Conservation (phyloP, 2,113 vertebrate species). For the Gobius niger region DNA sequence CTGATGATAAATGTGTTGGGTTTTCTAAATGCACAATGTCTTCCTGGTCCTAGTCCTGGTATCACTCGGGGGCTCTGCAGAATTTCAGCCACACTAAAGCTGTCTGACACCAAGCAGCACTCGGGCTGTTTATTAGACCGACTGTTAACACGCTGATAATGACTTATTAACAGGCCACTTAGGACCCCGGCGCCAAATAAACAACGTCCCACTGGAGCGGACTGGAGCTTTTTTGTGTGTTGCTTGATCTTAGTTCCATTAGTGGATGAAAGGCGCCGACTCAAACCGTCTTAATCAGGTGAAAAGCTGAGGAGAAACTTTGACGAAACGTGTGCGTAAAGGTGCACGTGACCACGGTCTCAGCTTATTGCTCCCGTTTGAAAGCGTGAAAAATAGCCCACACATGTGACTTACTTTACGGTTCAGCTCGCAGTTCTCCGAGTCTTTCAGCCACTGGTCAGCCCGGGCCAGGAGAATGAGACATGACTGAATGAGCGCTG, state of each 20-base stretch:
- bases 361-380: background rate
- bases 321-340: background rate
- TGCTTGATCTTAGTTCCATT: background rate
- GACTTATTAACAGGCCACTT: conserved; percentile 72
- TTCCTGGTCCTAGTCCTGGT: background rate
- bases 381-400: background rate
- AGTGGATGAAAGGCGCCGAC: background rate
- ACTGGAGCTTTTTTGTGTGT: conserved; percentile 27
- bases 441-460: conserved; percentile 71
- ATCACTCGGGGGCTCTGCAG: background rate
- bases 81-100: conserved; percentile 13
- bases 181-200: conserved; percentile 57
- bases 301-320: background rate
- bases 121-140: conserved; percentile 52
- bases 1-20: background rate
- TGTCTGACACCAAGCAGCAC: conserved; percentile 48
- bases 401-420: conserved; percentile 68
- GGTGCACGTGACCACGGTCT: background rate
- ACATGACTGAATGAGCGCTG: conserved; percentile 74
- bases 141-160: conserved; percentile 64
- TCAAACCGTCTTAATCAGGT: background rate
- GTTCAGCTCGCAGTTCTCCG: conserved; percentile 74
- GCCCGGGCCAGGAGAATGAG: conserved; percentile 73
- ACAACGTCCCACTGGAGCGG: conserved; percentile 50
- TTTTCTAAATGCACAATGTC: background rate